Conservation (phyloP, 1,140 invertebrate species). For the Neomicropteryx cornuta region DNA sequence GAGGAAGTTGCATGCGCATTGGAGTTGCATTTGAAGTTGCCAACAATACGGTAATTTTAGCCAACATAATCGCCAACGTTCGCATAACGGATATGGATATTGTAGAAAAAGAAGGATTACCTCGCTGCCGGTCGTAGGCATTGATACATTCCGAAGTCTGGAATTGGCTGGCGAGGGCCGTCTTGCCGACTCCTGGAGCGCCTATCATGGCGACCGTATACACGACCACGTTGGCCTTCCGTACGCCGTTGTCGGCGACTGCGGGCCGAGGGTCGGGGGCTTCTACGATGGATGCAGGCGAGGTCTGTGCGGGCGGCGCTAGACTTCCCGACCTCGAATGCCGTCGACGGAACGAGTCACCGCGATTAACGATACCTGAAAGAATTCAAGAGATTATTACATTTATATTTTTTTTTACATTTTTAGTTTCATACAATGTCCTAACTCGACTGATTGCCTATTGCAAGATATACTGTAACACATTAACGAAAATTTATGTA, state of each 20-base stretch:
- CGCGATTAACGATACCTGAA: conserved; percentile 77
- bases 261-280: conserved; percentile 20
- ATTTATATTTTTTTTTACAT: no score
- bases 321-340: conserved; percentile 70
- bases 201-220: conserved; percentile 78
- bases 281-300: conserved; percentile 22
- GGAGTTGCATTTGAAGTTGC: no score
- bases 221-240: conserved; percentile 38
- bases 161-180: conserved; percentile 82
- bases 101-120: no score
- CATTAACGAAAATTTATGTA: no score
- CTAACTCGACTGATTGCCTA: no score
- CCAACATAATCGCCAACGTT: no score
- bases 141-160: conserved; percentile 93
- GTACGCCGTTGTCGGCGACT: conserved; percentile 29
- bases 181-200: conserved; percentile 79
- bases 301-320: conserved; percentile 33
- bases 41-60: no score
- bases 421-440: no score
- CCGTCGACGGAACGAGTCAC: conserved; percentile 74
- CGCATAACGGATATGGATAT: no score
- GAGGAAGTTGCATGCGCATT: no score
- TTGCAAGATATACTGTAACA: no score
- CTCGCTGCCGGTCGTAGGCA: conserved; percentile 72
- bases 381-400: conserved; percentile 18